These are phyloP conservation scores for Bergia puertoricense DNA, from an alignment of 92 coral and sea anemone genomes.

Conservation along the genomic window DNA sequence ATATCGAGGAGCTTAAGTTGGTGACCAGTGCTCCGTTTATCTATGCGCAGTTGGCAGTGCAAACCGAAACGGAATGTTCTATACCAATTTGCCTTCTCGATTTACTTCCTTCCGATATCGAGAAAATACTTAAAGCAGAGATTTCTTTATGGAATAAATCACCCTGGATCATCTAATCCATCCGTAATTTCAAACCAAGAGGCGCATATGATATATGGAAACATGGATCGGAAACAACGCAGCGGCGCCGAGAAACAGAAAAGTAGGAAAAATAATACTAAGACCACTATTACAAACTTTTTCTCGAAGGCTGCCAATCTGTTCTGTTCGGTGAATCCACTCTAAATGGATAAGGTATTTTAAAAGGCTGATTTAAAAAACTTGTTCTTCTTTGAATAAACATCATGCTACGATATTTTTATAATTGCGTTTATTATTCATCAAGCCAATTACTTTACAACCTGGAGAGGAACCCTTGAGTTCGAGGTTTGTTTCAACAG, in stretches of 20 bases:
- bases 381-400: no score
- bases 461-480: no score
- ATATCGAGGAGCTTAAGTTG: not conserved
- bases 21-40: not conserved
- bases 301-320: conserved; percentile 24
- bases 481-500: no score
- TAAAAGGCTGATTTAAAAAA: no score
- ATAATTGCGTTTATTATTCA: no score
- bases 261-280: conserved; percentile 23
- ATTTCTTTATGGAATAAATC: conserved; percentile 37
- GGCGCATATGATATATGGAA: conserved; percentile 44
- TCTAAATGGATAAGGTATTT: no score
- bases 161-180: conserved; percentile 35
- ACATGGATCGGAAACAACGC: conserved; percentile 22
- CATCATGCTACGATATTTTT: no score
- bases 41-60: not conserved
- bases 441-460: no score
- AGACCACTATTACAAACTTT: conserved; percentile 25
- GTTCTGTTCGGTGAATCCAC: no score
- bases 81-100: not conserved
- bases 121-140: conserved; percentile 6
- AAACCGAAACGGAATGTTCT: not conserved
- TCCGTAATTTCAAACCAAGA: conserved; percentile 41
- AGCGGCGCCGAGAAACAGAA: not conserved
- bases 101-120: not conserved